Conservation (phyloP, 2,888 invertebrate genomes). For the Acrocyrtus sp. region DNA sequence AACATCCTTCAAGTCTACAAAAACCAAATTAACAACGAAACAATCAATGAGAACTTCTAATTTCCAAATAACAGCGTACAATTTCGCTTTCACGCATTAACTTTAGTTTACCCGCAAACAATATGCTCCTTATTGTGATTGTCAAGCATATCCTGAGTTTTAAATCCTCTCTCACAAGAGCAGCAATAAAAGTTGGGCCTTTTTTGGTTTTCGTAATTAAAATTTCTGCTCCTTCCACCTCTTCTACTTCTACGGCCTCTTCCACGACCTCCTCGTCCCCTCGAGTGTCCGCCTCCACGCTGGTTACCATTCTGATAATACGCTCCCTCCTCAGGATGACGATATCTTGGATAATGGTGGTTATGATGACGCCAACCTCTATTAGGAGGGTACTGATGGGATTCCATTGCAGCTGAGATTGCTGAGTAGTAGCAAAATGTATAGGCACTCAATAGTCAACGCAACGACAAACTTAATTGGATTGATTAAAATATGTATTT, state of each 20-base stretch:
- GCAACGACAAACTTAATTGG: too few relatives aligned
- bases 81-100: background rate
- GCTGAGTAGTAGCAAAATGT: too few relatives aligned
- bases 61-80: background rate
- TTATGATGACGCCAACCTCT: background rate
- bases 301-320: background rate
- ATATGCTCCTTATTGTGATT: conserved; percentile 80
- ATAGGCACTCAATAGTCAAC: too few relatives aligned
- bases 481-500: too few relatives aligned
- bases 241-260: conserved; percentile 2
- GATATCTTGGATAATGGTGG: background rate
- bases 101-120: conserved; percentile 70
- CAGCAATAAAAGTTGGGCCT: conserved; percentile 68
- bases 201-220: background rate
- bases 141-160: conserved; percentile 71
- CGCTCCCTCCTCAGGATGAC: background rate
- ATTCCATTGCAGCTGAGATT: too few relatives aligned
- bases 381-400: too few relatives aligned
- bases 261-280: background rate
- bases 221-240: background rate
- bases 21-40: conserved; percentile 7
- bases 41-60: background rate
- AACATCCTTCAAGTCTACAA: conserved; percentile 79
- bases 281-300: background rate
- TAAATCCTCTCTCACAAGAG: conserved; percentile 83